Evolutionary conservation across 2,797 vertebrate species (phyloP).

Genomic region (Pantherophis alleghaniensis): DNA sequence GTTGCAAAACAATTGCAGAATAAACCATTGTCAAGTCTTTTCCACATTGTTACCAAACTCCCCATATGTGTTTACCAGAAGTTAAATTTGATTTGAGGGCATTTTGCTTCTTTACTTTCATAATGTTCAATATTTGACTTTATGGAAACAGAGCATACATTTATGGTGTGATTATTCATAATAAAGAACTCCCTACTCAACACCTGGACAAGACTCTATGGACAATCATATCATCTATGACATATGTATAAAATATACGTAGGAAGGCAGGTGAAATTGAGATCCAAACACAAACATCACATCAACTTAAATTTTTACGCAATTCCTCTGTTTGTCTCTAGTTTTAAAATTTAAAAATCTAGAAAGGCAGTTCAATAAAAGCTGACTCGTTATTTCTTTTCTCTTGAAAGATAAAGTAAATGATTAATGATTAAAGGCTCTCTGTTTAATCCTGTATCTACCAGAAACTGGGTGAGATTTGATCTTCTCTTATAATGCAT

Average conservation of each 20-base stretch:
- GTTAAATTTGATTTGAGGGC: background rate
- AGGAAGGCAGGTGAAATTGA: background rate
- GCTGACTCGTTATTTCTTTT: slow-evolving; percentile 16
- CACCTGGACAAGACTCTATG: background rate
- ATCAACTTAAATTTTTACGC: background rate
- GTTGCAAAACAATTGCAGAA: background rate
- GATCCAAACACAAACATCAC: background rate
- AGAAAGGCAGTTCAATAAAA: slow-evolving; percentile 19
- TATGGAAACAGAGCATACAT: background rate
- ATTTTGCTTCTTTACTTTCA: background rate
- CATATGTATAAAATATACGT: background rate
- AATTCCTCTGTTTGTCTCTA: background rate
- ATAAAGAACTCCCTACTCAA: background rate
- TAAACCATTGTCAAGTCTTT: background rate
- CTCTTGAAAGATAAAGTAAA: slow-evolving; percentile 38
- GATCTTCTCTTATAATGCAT: slow-evolving; percentile 43
- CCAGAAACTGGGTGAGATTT: slow-evolving; percentile 34
- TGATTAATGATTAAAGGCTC: slow-evolving; percentile 48
- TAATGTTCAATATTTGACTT: background rate
- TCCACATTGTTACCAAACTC: background rate
- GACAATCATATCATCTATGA: background rate
- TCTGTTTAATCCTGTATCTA: slow-evolving; percentile 35
- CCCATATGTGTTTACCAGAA: background rate
- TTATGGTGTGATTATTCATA: background rate
- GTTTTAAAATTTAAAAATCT: background rate